Base-by-base conservation (phyloP, 2,797 vertebrate genomes). In the Hemitrygon akajei region DNA sequence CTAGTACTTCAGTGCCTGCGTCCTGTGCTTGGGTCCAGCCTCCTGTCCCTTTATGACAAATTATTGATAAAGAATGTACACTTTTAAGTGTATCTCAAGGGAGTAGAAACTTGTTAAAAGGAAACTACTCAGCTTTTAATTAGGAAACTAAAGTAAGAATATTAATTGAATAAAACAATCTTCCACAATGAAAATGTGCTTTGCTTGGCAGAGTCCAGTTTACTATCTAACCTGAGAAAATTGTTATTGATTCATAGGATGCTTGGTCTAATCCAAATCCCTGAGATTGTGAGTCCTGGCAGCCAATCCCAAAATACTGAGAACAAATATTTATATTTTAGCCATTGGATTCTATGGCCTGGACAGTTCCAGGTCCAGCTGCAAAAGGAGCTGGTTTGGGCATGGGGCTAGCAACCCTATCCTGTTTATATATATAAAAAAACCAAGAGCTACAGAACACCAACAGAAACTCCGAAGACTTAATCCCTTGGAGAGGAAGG, bases 1-100 rank as follows among this genome's bases (percentile, higher is more conserved):
- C n/a, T n/a, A n/a, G n/a, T n/a, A n/a, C n/a, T n/a, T n/a, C n/a
- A n/a, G n/a, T n/a, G n/a, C n/a, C n/a, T n/a, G n/a, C n/a, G n/a
- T n/a, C n/a, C n/a, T n/a, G n/a, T n/a, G n/a, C n/a, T n/a, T n/a
- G n/a, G n/a, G n/a, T n/a, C n/a, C n/a, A n/a, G n/a, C n/a, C n/a
- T n/a, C n/a, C n/a, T n/a, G n/a, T n/a, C n/a, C n/a, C n/a, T n/a
- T n/a, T n/a, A n/a, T n/a, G n/a, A n/a, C n/a, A n/a, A n/a, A n/a
- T n/a, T n/a, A n/a, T 40, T 92, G 91, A 73, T 47, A 92, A 75
- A 56, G 91, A 56, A 92, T 30, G 69, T 16, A 75, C 71, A 92
- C 34, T 14, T 30, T 37, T 37, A 92, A 92, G 11, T 75, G 56
- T 12, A 92, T 71, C 71, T 92, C 30, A 71, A 18, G 91, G n/a